These are phyloP conservation scores for Porites lobata DNA, from an alignment of 92 coral and sea anemone species.

Conservation along the genomic window DNA sequence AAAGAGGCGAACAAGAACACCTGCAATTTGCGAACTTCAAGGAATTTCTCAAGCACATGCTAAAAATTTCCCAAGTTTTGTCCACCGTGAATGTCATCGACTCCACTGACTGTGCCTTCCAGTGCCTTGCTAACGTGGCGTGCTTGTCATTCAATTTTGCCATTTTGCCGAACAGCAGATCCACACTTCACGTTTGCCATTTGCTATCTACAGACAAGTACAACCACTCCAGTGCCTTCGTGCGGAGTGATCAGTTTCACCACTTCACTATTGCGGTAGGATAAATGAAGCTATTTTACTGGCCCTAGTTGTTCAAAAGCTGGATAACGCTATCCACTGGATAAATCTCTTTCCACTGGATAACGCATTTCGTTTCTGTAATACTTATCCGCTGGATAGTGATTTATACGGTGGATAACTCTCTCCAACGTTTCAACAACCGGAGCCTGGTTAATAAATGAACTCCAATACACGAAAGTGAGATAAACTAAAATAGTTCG, in stretches of 20 bases:
- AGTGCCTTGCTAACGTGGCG: neutral
- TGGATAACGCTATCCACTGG: too few species aligned
- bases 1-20: neutral
- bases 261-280: conserved; percentile 12
- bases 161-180: neutral
- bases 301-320: too few species aligned
- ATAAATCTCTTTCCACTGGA: too few species aligned
- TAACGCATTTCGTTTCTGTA: too few species aligned
- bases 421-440: too few species aligned
- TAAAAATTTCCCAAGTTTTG: conserved; percentile 6
- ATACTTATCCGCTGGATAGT: too few species aligned
- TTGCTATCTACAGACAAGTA: conserved; percentile 23
- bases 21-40: neutral
- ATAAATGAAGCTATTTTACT: neutral
- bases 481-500: too few species aligned
- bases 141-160: conserved; percentile 49
- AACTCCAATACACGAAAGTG: too few species aligned
- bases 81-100: neutral
- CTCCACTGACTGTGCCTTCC: conserved; percentile 11
- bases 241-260: neutral
- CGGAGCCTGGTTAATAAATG: too few species aligned
- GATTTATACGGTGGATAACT: too few species aligned
- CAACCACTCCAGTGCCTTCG: neutral
- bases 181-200: neutral
- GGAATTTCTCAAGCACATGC: neutral